These are phyloP conservation scores for Anniella stebbinsi DNA, from an alignment of 2,797 vertebrate genomes.

Conservation along the genomic window DNA sequence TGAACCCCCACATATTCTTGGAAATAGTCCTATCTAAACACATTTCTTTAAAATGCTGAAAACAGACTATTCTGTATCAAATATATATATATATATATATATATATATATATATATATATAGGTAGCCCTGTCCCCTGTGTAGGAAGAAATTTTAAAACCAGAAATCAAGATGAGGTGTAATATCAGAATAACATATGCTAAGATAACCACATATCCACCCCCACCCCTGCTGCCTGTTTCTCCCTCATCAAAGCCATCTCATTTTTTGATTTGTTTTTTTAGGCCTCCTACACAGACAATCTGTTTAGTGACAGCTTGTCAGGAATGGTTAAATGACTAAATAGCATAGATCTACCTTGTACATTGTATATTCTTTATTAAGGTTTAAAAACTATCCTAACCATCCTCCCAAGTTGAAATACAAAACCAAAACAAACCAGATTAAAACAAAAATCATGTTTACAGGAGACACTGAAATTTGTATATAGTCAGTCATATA, in stretches of 20 bases:
- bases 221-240: neutral
- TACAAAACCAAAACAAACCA: neutral
- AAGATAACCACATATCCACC: neutral
- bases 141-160: neutral
- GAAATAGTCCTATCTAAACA: neutral
- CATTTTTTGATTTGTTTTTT: neutral
- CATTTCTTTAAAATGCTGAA: neutral
- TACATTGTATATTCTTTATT: neutral
- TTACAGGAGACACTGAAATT: neutral
- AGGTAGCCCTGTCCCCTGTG: neutral
- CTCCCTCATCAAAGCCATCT: neutral
- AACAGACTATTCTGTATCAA: neutral
- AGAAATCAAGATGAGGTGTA: neutral
- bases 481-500: neutral
- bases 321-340: neutral
- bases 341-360: neutral
- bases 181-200: neutral
- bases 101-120: too few relatives aligned
- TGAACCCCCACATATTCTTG: neutral
- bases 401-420: neutral
- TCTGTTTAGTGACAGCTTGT: neutral
- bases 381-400: neutral
- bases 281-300: slow-evolving; percentile 5
- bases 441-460: neutral
- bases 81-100: too few relatives aligned